phyloP scores from a whole-genome alignment of 1,140 invertebrate species.

The Antheraea mylitta region DNA sequence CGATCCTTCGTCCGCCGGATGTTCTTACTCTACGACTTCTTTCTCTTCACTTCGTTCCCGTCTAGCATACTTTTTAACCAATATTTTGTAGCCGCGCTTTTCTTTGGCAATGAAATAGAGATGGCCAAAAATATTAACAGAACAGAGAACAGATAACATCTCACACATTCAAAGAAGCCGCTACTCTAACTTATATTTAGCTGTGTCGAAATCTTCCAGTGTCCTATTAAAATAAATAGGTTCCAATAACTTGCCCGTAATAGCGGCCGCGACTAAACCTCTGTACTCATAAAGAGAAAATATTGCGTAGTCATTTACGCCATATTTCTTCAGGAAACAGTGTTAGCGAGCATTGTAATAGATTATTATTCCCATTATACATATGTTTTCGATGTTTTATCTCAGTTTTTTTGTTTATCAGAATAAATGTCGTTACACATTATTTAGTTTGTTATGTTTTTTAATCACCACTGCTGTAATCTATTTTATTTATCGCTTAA shows the following conservation, averaged over 20 bases:
- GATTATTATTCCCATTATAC: conserved; percentile 22
- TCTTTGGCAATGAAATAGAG: too few species aligned
- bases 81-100: too few species aligned
- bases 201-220: conserved; percentile 3
- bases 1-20: too few species aligned
- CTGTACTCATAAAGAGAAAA: conserved; percentile 30
- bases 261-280: conserved; percentile 30
- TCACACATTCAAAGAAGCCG: background rate
- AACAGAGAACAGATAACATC: too few species aligned
- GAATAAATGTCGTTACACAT: background rate
- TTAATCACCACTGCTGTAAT: background rate
- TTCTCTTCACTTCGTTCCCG: too few species aligned
- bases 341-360: conserved; percentile 22
- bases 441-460: background rate
- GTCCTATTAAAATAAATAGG: conserved; percentile 9
- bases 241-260: conserved; percentile 41
- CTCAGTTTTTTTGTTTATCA: background rate
- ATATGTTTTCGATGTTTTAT: conserved; percentile 16
- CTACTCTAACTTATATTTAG: background rate
- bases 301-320: conserved; percentile 33
- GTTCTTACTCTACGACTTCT: too few species aligned
- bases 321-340: conserved; percentile 26
- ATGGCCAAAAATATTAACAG: too few species aligned
- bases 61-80: too few species aligned
- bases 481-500: background rate